phyloP scores from a whole-genome alignment of 2,888 invertebrate genomes.

The Oscheius onirici region DNA sequence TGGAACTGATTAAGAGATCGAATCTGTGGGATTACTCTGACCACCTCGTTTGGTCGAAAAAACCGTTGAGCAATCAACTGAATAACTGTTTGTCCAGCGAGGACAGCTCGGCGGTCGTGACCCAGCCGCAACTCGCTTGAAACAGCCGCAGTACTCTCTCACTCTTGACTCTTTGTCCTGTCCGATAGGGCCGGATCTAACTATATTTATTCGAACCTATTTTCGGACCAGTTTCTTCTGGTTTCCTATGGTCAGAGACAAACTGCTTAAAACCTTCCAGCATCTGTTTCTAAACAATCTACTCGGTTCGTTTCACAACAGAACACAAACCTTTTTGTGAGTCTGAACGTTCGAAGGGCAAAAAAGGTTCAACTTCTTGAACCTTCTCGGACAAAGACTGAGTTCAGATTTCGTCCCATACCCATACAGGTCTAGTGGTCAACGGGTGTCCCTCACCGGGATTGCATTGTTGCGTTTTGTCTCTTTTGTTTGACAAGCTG shows the following conservation, averaged over 20 bases:
- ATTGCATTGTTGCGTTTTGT: conserved; percentile 31
- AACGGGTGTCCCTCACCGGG: background rate
- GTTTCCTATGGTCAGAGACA: background rate
- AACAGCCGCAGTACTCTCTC: conserved; percentile 23
- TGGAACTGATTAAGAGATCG: background rate
- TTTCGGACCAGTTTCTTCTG: background rate
- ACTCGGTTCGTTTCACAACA: too few species aligned
- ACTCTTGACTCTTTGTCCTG: conserved; percentile 5
- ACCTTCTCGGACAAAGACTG: background rate
- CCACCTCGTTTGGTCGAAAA: conserved; percentile 1
- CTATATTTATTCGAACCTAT: background rate
- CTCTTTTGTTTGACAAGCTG: conserved; percentile 35
- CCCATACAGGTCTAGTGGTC: conserved; percentile 4
- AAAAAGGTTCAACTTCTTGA: background rate
- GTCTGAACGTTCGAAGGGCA: too few species aligned
- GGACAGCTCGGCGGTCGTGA: conserved; percentile 21
- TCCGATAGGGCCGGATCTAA: background rate
- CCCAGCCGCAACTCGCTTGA: conserved; percentile 27
- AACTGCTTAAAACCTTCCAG: too few species aligned
- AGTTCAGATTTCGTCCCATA: conserved; percentile 2
- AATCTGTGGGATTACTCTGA: background rate
- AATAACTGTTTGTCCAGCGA: conserved; percentile 36
- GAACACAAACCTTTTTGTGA: too few species aligned
- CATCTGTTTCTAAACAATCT: too few species aligned
- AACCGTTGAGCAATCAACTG: conserved; percentile 34